Evolutionary conservation across 1,140 invertebrate species (phyloP).

Genomic region (Teleopsis dalmanni): DNA sequence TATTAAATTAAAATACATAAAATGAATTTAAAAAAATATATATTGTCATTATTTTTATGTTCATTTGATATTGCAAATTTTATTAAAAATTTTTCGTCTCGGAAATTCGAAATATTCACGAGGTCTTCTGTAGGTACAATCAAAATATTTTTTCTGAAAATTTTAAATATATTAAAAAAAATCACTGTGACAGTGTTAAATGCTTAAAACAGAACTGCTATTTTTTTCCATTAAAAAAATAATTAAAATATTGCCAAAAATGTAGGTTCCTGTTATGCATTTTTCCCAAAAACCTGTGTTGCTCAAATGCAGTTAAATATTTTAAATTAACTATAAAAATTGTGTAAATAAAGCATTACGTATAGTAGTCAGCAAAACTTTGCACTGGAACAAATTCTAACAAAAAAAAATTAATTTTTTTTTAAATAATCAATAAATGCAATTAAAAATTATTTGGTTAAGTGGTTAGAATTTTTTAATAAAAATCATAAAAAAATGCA

Average conservation of each 20-base stretch:
- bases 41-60: too few species aligned
- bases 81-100: neutral
- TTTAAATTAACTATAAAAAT: neutral
- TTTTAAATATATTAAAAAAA: neutral
- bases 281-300: neutral
- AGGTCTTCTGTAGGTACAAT: too few species aligned
- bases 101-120: neutral
- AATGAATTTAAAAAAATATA: neutral
- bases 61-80: too few species aligned
- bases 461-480: too few species aligned
- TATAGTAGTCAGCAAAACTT: neutral
- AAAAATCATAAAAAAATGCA: too few species aligned
- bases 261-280: neutral
- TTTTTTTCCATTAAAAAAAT: neutral
- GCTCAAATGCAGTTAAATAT: neutral
- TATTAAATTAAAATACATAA: neutral
- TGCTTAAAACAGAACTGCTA: neutral
- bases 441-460: too few species aligned
- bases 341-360: neutral
- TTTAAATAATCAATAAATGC: too few species aligned
- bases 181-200: neutral
- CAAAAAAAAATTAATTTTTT: too few species aligned
- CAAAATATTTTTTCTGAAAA: neutral
- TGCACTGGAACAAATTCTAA: too few species aligned
- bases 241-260: neutral